These are phyloP conservation scores for Ifrita kowaldi DNA, from an alignment of 2,113 vertebrate species.

Conservation along the genomic window DNA sequence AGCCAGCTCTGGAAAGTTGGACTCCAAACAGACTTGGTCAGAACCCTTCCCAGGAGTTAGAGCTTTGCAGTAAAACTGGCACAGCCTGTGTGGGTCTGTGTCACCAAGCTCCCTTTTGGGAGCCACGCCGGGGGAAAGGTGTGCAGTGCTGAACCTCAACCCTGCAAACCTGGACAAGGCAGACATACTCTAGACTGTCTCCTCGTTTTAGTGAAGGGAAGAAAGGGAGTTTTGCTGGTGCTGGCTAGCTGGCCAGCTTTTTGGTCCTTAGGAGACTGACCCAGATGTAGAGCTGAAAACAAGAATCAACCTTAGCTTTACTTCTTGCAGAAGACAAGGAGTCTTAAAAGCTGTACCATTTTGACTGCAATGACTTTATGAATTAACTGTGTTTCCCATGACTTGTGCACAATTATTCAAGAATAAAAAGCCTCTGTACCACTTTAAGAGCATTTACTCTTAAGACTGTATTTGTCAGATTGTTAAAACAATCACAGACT, in stretches of 20 bases:
- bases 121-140: fast-evolving
- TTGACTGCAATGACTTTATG: neutral
- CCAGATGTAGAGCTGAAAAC: neutral
- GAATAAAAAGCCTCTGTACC: neutral
- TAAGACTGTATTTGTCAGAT: neutral
- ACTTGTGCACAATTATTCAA: neutral
- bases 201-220: neutral
- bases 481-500: neutral
- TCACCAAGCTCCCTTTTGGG: neutral
- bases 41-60: neutral
- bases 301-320: neutral
- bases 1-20: neutral
- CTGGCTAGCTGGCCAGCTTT: neutral
- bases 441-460: neutral
- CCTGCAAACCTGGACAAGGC: neutral
- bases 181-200: neutral
- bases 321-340: neutral
- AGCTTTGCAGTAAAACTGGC: neutral
- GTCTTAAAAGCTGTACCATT: neutral
- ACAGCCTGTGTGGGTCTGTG: fast-evolving
- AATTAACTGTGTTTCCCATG: neutral
- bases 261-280: neutral
- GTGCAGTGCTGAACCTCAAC: neutral
- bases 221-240: neutral
- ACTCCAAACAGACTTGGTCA: neutral